Evolutionary conservation across 1,140 invertebrate genomes (phyloP).

Genomic region (Drosophila suzukii): DNA sequence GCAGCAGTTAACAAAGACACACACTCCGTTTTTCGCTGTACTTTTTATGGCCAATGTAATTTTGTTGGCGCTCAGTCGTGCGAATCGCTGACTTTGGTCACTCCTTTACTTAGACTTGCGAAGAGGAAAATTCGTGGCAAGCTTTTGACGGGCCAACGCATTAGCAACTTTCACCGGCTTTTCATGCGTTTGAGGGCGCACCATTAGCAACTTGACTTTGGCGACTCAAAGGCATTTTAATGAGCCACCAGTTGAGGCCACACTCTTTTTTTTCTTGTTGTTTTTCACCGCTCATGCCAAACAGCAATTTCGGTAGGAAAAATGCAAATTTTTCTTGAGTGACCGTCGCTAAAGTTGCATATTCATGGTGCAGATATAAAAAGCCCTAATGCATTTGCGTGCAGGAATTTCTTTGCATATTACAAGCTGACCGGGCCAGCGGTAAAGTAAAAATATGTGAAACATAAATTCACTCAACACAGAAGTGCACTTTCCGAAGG

Average conservation of each 20-base stretch:
- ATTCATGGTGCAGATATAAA: conserved; percentile 60
- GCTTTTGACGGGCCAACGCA: conserved; percentile 55
- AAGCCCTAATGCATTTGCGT: conserved; percentile 61
- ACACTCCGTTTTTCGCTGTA: conserved; percentile 4
- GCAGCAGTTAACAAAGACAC: conserved; percentile 27
- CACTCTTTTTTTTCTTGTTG: conserved; percentile 5
- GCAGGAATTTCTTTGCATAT: conserved; percentile 61
- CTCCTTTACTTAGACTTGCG: conserved; percentile 22
- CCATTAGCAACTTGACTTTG: conserved; percentile 66
- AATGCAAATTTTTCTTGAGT: conserved; percentile 63
- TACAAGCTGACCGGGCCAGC: conserved; percentile 22
- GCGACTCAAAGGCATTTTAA: conserved; percentile 66
- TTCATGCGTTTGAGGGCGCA: conserved; percentile 40
- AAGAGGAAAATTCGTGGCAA: conserved; percentile 50
- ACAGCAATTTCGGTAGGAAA: conserved; percentile 50
- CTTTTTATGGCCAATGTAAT: conserved; percentile 59
- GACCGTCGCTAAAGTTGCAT: conserved; percentile 52
- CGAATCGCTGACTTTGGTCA: conserved; percentile 50
- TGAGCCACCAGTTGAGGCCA: conserved; percentile 48
- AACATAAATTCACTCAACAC: conserved; percentile 43
- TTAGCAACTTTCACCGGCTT: conserved; percentile 43
- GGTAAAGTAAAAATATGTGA: conserved; percentile 24
- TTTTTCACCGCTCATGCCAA: conserved; percentile 20
- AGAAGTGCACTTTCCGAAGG: conserved; percentile 53
- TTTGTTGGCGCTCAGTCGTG: conserved; percentile 57